Evolutionary conservation across 2,888 invertebrate species (phyloP), one percentile per base, ranked within the genome.

Genomic region (Cotesia congregata): DNA sequence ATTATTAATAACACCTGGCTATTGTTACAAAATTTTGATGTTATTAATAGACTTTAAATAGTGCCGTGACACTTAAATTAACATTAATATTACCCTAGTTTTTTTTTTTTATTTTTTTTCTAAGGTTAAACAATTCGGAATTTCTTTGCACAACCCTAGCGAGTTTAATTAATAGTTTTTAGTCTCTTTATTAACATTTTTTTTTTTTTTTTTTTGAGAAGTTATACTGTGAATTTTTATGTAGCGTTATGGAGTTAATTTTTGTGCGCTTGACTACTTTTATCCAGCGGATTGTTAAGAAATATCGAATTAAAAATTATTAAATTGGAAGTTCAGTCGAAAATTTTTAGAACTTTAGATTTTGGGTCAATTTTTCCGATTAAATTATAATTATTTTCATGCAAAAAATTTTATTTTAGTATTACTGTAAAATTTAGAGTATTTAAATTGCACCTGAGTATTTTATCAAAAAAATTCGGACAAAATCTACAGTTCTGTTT

Each of bases 61-160:
- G 50, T 50, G 50, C 50, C 12, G 50, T 9, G 12, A 50, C 50
- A 50, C 50, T 50, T 50, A 50, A 12, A 50, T 50, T 50, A 50
- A 30, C 30, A 30, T 30, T 30, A 30, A 30, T 30, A 30, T 30
- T 30, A 30, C 30, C 30, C 30, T 30, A 30, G 30, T 30, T 30
- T 30, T 30, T 20, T 17, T 64, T 20, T 62, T 62, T 41, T 68
- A 68, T 5, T 59, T 71, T 62, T 17, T 39, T 61, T 50, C 15
- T 75, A 61, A 12, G 20, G 7, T 38, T 50, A 30, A n/a, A 41
- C 74, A 39, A 9, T 40, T 69, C 71, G 61, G 6, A 41, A 68
- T 71, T 50, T 77, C 30, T 30, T 74, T 79, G 79, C 77, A 78
- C 77, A 74, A 79, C 77, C 77, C 78, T 76, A 77, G 67, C 69